These are phyloP conservation scores for Hypomecis atomaria DNA, from an alignment of 2,888 invertebrate species.

Conservation along the genomic window DNA sequence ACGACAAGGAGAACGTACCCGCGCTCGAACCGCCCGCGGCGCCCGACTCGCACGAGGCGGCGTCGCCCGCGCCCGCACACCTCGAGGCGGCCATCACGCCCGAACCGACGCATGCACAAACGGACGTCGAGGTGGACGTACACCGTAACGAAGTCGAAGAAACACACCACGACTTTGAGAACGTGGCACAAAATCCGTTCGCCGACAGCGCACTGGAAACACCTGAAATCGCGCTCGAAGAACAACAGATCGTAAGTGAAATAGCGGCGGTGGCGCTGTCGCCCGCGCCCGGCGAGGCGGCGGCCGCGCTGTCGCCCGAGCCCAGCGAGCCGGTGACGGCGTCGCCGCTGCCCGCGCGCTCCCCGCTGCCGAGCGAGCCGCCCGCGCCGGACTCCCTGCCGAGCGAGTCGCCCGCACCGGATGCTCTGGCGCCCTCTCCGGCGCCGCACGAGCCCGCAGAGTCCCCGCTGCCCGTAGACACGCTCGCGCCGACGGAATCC, in stretches of 20 bases:
- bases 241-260: slow-evolving; percentile 15
- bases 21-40: slow-evolving; percentile 1
- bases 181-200: not conserved
- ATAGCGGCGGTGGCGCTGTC: slow-evolving; percentile 3
- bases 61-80: slow-evolving; percentile 40
- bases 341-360: slow-evolving; percentile 25
- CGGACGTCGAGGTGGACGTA: slow-evolving; percentile 22
- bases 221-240: slow-evolving; percentile 17
- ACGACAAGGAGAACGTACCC: slow-evolving; percentile 22
- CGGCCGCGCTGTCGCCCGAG: slow-evolving; percentile 12
- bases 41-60: slow-evolving; percentile 26
- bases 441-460: slow-evolving; percentile 39
- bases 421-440: slow-evolving; percentile 31
- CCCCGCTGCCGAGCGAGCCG: not conserved
- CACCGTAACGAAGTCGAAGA: slow-evolving; percentile 19
- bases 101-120: slow-evolving; percentile 40
- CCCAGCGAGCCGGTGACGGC: slow-evolving; percentile 23
- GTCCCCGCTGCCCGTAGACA: slow-evolving; percentile 35
- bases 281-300: slow-evolving; percentile 15
- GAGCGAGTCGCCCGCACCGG: slow-evolving; percentile 6
- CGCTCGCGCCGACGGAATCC: slow-evolving; percentile 35
- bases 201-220: slow-evolving; percentile 8
- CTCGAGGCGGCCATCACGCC: slow-evolving; percentile 49
- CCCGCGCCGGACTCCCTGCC: slow-evolving; percentile 26
- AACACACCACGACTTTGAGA: slow-evolving; percentile 7